phyloP scores from a whole-genome alignment of 1,140 invertebrate species.

The Palaemon carinicauda region DNA sequence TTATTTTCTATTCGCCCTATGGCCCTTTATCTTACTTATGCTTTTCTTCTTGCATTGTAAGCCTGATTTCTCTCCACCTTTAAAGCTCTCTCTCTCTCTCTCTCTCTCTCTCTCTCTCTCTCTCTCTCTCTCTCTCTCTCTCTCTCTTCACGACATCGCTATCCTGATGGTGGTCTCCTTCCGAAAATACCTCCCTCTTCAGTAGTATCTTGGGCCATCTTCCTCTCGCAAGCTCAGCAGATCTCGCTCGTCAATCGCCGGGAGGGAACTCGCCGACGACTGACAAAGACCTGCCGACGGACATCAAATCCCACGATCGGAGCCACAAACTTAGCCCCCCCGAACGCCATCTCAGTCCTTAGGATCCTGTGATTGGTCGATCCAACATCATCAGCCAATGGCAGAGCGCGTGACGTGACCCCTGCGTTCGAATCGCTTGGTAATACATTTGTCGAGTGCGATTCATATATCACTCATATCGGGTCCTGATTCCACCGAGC shows the following conservation, averaged over 20 bases:
- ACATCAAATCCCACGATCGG: not conserved
- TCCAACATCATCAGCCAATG: too few relatives aligned
- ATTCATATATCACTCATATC: conserved; percentile 35
- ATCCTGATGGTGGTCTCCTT: not conserved
- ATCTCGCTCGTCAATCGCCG: not conserved
- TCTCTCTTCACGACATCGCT: too few relatives aligned
- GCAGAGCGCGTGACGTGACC: too few relatives aligned
- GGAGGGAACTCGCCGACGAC: not conserved
- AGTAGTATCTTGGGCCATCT: not conserved
- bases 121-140: not conserved
- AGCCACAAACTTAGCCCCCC: too few relatives aligned
- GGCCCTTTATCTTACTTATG: too few relatives aligned
- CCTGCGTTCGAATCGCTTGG: too few relatives aligned
- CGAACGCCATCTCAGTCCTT: too few relatives aligned
- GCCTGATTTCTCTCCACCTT: not conserved
- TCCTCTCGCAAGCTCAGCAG: not conserved
- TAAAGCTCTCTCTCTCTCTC: not conserved
- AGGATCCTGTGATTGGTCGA: too few relatives aligned
- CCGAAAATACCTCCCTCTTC: not conserved
- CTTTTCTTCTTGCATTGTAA: not conserved
- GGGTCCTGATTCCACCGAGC: not conserved
- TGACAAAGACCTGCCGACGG: conserved; percentile 18
- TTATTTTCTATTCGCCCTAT: too few relatives aligned
- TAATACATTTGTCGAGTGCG: too few relatives aligned
- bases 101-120: not conserved